phyloP scores from a whole-genome alignment of 2,113 vertebrate genomes.

The Circaetus gallicus region DNA sequence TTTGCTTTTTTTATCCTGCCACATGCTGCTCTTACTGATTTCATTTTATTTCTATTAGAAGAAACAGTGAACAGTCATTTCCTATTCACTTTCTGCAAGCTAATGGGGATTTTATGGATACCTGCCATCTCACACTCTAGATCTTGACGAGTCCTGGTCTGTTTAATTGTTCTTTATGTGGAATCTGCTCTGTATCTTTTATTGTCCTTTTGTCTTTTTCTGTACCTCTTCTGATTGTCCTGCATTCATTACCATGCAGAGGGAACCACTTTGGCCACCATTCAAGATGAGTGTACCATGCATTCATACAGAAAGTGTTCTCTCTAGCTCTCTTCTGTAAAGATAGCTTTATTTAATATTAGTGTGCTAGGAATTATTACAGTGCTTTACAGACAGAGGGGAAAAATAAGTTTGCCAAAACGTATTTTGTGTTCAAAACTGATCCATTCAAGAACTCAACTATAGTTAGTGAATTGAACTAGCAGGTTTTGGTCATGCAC shows the following conservation, averaged over 20 bases:
- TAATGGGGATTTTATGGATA: neutral
- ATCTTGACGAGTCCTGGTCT: neutral
- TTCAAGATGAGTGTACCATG: neutral
- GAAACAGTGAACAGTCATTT: slow-evolving; percentile 1
- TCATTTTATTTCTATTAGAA: slow-evolving; percentile 20
- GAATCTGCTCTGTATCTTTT: neutral
- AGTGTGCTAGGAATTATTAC: neutral
- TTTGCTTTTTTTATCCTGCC: neutral
- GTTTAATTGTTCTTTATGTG: neutral
- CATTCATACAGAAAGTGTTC: neutral
- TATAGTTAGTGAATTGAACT: neutral
- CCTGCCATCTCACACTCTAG: neutral
- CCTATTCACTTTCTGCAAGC: neutral
- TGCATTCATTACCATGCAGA: neutral
- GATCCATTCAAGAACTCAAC: neutral
- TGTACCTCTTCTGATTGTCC: neutral
- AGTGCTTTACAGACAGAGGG: neutral
- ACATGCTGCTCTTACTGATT: neutral
- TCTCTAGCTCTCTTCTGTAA: neutral
- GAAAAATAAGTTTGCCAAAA: neutral
- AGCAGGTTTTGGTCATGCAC: neutral
- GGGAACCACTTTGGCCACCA: neutral
- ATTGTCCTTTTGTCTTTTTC: neutral
- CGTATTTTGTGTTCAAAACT: neutral
- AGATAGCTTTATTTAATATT: neutral